A percentile compares a stretch with the other conserved stretches of the same genome.
Conservation (phyloP, 2,888 invertebrate genomes). For the Liopterus haemorrhoidalis region DNA sequence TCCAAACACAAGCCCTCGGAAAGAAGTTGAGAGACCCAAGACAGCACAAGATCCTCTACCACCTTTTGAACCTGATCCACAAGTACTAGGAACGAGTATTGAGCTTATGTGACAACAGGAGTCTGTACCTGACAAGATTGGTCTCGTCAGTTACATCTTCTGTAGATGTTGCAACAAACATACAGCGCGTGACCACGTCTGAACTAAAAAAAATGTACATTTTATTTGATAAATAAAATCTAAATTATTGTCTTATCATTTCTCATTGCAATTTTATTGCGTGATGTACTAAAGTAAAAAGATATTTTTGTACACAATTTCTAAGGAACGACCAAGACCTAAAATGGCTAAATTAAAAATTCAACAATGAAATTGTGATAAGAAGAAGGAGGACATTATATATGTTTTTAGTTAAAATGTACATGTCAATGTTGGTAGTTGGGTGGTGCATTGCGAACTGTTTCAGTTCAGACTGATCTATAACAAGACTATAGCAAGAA, state of each 20-base stretch:
- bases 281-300: too few species aligned
- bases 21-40: slow-evolving; percentile 18
- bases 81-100: slow-evolving; percentile 20
- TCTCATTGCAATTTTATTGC: too few species aligned
- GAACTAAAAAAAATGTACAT: slow-evolving; percentile 24
- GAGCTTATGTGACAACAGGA: slow-evolving; percentile 21
- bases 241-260: too few species aligned
- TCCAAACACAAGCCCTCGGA: slow-evolving; percentile 35
- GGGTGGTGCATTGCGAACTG: too few species aligned
- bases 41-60: slow-evolving; percentile 7
- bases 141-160: slow-evolving; percentile 45
- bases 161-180: slow-evolving; percentile 47
- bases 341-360: too few species aligned
- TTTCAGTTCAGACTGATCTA: too few species aligned
- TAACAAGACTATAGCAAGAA: neutral
- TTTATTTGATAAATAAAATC: slow-evolving; percentile 31
- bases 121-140: slow-evolving; percentile 39
- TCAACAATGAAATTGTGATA: too few species aligned
- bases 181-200: slow-evolving; percentile 28
- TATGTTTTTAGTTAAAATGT: too few species aligned
- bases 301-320: too few species aligned
- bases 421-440: too few species aligned
- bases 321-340: too few species aligned
- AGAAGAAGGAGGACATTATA: too few species aligned
- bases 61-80: slow-evolving; percentile 20